Base-by-base conservation (phyloP, 2,797 vertebrate genomes). In the Esox masquinongy region DNA sequence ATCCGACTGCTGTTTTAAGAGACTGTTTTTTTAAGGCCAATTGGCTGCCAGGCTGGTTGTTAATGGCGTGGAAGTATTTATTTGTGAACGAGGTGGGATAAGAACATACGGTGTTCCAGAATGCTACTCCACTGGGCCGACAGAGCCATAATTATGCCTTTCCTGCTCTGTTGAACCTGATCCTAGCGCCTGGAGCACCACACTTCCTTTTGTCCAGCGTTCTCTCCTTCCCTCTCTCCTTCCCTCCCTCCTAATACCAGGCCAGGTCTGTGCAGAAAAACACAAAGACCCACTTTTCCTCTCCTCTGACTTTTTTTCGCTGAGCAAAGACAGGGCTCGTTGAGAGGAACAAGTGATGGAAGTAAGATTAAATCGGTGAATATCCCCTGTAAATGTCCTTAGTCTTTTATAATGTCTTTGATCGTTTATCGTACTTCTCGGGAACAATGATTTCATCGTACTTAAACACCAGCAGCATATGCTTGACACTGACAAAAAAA, bases 131-230 rank as follows among this genome's bases (percentile, higher is more conserved):
- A 26, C 53, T 75, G 49, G 77, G 16, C 53, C 36, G 70, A 53
- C 43, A 59, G 73, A 74, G 34, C 22, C 72, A 76, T 92, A 92
- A 92, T 92, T 84, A 90, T 86, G 77, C 80, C 82, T 83, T 92
- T 93, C 90, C 91, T 90, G 91, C 82, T 87, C 75, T 34, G 85
- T 75, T 86, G 80, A 91, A 91, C 82, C 74, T 82, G 84, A 91
- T 87, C 83, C 84, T 70, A 76, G 39, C 31, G 86, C 88, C 88
- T 87, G 77, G 66, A 90, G 88, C 86, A 75, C 84, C 77, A 82
- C 72, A 77, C 81, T 85, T 85, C 79, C 83, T 77, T 76, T 74
- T 69, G 82, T 80, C 76, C 84, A 43, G 78, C 50, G 68, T 81
- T 82, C 34, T 74, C 74, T 72, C 64, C 29, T 75, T 73, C 67